Evolutionary conservation across 2,888 invertebrate genomes (phyloP), one percentile per base, ranked within the genome.

Genomic region (Eugnorisma glareosa): DNA sequence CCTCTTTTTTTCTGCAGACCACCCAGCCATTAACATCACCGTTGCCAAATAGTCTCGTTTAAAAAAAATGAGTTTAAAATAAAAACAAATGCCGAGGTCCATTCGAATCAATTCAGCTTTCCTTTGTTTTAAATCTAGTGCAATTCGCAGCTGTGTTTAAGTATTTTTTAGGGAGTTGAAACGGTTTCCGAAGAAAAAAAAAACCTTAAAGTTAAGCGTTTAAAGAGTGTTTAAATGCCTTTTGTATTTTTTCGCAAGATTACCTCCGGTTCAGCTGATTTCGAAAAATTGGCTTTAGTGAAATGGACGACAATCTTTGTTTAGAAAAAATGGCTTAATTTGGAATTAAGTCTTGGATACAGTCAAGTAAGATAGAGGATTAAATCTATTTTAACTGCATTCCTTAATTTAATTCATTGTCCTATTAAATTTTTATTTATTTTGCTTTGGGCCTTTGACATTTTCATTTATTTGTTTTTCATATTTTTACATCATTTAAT

Each of bases 241-340:
- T 72, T 13, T 79, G 72, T 64, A 43, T 72, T 78, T 79, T 78
- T 80, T 57, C 37, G 61, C n/a, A n/a, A n/a, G 74, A 45, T 79
- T 81, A 24, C 2, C 40, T 57, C 1, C 1, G 24, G 28, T 18
- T 24, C 28, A 67, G 57, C 40, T 18, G 48, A 4, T 51, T 77
- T 77, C 13, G 8, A 21, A 61, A 68, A 28, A 35, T 43, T 35
- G 40, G 35, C 5, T 64, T 79, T 6, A 64, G 48, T 15, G 15
- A 54, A 31, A 11, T 24, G 21, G 11, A 71, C 37, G 1, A 7
- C 6, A 51, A 37, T 43, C 11, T 24, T 31, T 48, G 28, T 73
- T 61, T n/a, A n/a, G 10, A 37, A 24, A 24, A 35, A 57, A 24
- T 57, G 15, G 7, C 10, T 57, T 10, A 5, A 1, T 31, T 35